These are phyloP conservation scores for Drosophila gunungcola DNA, from an alignment of 1,140 invertebrate species.

Conservation along the genomic window DNA sequence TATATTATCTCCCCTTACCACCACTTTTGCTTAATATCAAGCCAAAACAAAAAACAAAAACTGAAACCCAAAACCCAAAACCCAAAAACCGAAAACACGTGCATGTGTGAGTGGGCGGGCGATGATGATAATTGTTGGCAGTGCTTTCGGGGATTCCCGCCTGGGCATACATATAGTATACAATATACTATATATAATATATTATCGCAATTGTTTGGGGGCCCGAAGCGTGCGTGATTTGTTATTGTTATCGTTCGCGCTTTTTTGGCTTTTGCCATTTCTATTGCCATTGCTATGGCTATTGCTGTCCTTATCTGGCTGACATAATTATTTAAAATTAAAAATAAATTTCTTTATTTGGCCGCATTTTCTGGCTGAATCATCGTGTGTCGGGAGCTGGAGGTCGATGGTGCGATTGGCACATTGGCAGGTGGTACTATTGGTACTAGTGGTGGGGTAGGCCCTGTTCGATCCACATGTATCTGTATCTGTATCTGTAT, in stretches of 20 bases:
- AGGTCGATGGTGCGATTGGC: background rate
- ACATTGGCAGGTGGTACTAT: background rate
- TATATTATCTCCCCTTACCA: constrained; percentile 9
- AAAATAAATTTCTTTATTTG: constrained; percentile 52
- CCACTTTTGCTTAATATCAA: background rate
- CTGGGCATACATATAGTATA: constrained; percentile 21
- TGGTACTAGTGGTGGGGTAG: constrained; percentile 31
- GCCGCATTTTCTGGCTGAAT: constrained; percentile 67
- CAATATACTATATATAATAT: background rate
- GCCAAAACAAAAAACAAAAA: background rate
- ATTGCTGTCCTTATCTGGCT: constrained; percentile 43
- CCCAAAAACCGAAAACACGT: background rate
- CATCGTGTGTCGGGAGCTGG: constrained; percentile 27
- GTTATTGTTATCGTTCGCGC: constrained; percentile 28
- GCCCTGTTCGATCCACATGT: constrained; percentile 15
- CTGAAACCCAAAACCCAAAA: background rate
- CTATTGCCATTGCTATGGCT: constrained; percentile 2
- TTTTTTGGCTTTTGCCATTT: constrained; percentile 1
- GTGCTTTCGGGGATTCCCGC: constrained; percentile 49
- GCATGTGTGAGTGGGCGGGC: constrained; percentile 3
- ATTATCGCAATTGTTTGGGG: constrained; percentile 48
- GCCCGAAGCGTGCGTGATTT: constrained; percentile 60
- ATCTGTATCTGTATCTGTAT: constrained; percentile 1
- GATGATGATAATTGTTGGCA: constrained; percentile 27
- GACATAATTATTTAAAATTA: constrained; percentile 81